phyloP scores from a whole-genome alignment of 2,888 invertebrate genomes.

The Drosophila meridionalis region DNA sequence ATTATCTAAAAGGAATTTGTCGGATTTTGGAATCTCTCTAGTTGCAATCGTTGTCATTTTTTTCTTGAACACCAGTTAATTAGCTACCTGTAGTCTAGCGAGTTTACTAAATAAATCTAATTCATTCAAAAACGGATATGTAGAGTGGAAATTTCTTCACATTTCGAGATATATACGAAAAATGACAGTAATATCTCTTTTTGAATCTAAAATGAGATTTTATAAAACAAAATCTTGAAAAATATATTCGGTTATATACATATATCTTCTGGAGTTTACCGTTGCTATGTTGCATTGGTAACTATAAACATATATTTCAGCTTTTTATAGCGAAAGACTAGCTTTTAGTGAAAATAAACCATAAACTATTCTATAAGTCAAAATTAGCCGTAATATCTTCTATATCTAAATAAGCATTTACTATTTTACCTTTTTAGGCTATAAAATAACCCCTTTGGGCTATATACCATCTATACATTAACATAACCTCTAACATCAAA shows the following conservation, averaged over 20 bases:
- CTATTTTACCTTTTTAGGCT: not conserved
- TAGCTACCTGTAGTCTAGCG: constrained; percentile 38
- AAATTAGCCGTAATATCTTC: not conserved
- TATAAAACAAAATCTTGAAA: not conserved
- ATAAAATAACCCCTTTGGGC: not conserved
- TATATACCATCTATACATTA: not conserved
- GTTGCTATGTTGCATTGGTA: not conserved
- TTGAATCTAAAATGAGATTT: not conserved
- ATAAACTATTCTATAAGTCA: not conserved
- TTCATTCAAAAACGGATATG: not conserved
- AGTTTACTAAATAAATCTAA: constrained; percentile 40
- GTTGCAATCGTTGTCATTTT: constrained; percentile 64
- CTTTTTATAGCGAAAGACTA: not conserved
- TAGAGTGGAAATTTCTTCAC: not conserved
- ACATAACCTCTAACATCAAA: not conserved
- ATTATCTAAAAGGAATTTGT: constrained; percentile 62
- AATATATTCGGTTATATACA: too few relatives aligned
- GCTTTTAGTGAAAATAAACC: not conserved
- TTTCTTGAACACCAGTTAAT: constrained; percentile 64
- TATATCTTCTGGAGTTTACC: not conserved
- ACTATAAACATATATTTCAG: not conserved
- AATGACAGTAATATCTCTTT: not conserved
- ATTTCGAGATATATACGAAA: not conserved
- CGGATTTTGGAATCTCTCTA: constrained; percentile 11
- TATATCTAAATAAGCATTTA: not conserved